phyloP scores from a whole-genome alignment of 2,113 vertebrate species.

The Thryonomys swinderianus region DNA sequence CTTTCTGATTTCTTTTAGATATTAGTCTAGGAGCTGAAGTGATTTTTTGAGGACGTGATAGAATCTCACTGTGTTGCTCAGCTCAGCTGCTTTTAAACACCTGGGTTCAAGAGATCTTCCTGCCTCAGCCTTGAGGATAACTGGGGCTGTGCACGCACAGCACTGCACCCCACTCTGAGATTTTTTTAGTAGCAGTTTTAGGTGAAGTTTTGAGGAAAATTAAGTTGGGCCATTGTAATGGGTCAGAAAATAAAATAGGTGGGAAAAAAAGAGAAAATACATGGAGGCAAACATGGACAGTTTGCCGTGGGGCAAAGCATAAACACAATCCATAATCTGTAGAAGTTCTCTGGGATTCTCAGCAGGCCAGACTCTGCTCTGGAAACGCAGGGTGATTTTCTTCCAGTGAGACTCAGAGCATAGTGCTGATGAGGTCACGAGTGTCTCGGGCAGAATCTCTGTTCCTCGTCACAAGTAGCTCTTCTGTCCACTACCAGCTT shows the following conservation, averaged over 20 bases:
- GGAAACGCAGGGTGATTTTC: not conserved
- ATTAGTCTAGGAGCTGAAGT: not conserved
- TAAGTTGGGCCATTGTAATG: not conserved
- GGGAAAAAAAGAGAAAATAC: too few species aligned
- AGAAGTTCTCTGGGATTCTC: not conserved
- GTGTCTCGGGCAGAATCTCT: not conserved
- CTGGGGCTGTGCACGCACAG: not conserved
- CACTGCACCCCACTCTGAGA: not conserved
- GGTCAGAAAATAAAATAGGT: not conserved
- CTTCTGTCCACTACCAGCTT: not conserved
- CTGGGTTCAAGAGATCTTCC: not conserved
- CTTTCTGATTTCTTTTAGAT: not conserved
- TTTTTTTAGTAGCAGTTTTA: not conserved
- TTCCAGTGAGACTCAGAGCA: not conserved
- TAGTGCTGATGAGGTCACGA: not conserved
- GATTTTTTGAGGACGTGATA: not conserved
- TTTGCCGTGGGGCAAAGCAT: fast-evolving
- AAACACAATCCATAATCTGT: not conserved
- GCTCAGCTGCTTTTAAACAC: not conserved
- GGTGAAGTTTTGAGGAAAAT: not conserved
- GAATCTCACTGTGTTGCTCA: not conserved
- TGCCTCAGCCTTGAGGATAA: not conserved
- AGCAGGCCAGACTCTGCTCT: not conserved
- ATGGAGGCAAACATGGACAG: fast-evolving
- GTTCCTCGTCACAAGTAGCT: not conserved